Base-by-base conservation (phyloP, 30 jellyfish, hydroid and myxozoan genomes). In the Nemopilema nomurai region DNA sequence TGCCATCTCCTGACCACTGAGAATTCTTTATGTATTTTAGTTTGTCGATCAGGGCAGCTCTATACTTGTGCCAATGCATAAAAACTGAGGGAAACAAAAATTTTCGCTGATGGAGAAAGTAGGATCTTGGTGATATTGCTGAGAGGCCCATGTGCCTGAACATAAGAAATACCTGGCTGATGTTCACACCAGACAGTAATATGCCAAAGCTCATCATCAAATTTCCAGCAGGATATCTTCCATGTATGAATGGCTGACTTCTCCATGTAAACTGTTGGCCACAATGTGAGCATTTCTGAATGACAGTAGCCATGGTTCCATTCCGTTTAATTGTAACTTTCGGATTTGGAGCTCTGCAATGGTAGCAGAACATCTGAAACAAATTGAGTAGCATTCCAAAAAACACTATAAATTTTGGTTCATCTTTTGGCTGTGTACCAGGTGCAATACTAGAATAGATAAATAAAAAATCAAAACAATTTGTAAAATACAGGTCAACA, bases 351-450 rank as follows among this genome's bases (percentile, higher is more conserved):
- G 49, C 76, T 31, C 31, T 69, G 24, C 52, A 69, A 69, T 31
- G 23, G 31, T 18, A 69, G 31, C 80, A 69, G 62, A 77, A 77
- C 87, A 77, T 77, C 25, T 28, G 49, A 62, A 77, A 77, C 32
- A 77, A 81, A 31, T 50, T 80, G 17, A 80, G 65, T 23, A 81
- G 83, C 83, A 66, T 81, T 16, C 33, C 24, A 29, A 16, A 81
- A 57, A 81, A 67, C 30, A 81, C 90, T 65, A 81, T 52, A 57
- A 81, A 81, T 26, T 67, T 70, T 22, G 90, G 90, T 30, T 63
- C 82, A 65, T 80, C 66, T 32, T 51, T 49, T 8, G 82, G 65
- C 25, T 7, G 52, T 57, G 82, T 80, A 29, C 67, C 90, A 57
- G 87, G 77, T 25, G 53, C 77, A 27, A 28, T 25, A 51, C 87